Base-by-base conservation (phyloP, 2,888 invertebrate genomes). In the Andrena marginata region DNA sequence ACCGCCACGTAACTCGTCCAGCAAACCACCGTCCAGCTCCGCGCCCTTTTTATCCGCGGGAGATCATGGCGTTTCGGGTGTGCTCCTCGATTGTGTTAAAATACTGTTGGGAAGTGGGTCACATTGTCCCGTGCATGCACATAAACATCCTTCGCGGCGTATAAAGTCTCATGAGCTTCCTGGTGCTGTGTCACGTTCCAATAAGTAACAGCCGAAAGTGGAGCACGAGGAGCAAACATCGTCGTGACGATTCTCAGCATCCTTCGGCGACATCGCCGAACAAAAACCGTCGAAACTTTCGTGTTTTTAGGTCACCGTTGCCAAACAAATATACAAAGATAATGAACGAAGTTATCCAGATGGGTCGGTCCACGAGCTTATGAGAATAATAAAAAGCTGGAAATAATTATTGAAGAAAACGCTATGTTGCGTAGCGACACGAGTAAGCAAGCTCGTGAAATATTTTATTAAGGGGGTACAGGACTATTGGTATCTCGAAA, bases 81-180 rank as follows among this genome's bases (percentile, higher is more conserved):
- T 8, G 33, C 26, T 60, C 2, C 13, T 56, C 79, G 70, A 80
- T 80, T 56, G 56, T 54, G 54, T 62, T 79, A 71, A 68, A 72
- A 72, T 67, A 71, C 71, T 72, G 42, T 67, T 33, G 67, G 72
- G 31, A 80, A 80, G 80, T 80, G 67, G 80, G 80, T 79, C 80
- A 63, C 79, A 49, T 54, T 60, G 70, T 31, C 31, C 68, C 20
- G 54, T 35, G 56, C 8, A 48, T 48, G 31, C 72, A 51, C 80
- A 79, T 80, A 80, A 80, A 80, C 80, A 80, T 72, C 67, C 72
- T 63, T 51, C 20, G 80, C 67, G 29, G 71, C 7, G 78, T 67
- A 71, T 71, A 67, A 71, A 72, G 79, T 80, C 80, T 80, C 80
- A 56, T 35, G 48, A 72, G 80, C 63, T 79, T 79, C 67, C 80